Conservation (phyloP, 1,140 invertebrate species). For the Brachionus asplanchnoidis region DNA sequence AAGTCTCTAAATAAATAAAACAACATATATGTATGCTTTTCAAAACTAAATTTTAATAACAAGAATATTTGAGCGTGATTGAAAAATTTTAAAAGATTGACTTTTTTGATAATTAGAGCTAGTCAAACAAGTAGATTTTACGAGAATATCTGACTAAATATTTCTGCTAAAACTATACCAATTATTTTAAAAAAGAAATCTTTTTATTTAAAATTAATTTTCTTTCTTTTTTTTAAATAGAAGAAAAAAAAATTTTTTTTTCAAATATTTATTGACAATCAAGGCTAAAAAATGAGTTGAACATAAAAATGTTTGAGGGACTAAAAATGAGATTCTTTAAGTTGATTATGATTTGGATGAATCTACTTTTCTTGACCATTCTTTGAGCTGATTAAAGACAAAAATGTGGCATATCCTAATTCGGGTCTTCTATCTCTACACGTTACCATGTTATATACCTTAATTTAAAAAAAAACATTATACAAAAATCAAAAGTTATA, state of each 20-base stretch:
- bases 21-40: background rate
- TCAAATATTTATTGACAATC: background rate
- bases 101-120: no score
- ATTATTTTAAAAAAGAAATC: no score
- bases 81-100: no score
- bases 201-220: no score
- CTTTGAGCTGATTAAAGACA: background rate
- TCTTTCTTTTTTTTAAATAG: no score
- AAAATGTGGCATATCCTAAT: constrained; percentile 14
- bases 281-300: background rate
- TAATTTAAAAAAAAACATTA: background rate
- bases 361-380: background rate
- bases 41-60: no score
- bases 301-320: background rate
- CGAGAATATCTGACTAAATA: no score
- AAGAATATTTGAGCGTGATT: no score
- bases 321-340: background rate
- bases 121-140: no score
- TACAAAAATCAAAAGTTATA: background rate
- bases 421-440: constrained; percentile 24
- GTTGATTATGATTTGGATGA: background rate
- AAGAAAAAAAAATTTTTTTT: background rate
- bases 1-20: background rate
- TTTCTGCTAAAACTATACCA: no score
- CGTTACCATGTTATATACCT: constrained; percentile 27